Conservation (phyloP, 2,888 invertebrate species). For the Catocala sponsa region DNA sequence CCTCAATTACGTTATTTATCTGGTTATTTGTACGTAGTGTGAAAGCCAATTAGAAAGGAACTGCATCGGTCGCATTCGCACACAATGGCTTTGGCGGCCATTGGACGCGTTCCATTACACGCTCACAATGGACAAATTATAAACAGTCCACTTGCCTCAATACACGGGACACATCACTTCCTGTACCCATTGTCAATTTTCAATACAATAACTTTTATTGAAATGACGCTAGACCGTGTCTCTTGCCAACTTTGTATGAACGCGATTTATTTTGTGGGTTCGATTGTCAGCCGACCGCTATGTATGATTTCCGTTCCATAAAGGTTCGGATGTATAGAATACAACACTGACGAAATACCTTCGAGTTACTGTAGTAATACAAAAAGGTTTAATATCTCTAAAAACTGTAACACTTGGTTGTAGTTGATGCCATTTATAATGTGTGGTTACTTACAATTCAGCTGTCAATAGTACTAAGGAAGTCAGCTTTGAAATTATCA, state of each 20-base stretch:
- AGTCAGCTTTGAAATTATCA: conserved; percentile 56
- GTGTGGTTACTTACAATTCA: conserved; percentile 63
- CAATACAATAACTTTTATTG: conserved; percentile 87
- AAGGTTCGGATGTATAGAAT: conserved; percentile 67
- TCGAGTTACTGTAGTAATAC: conserved; percentile 54
- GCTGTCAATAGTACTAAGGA: conserved; percentile 58
- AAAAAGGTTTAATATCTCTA: conserved; percentile 66
- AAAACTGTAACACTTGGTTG: conserved; percentile 70
- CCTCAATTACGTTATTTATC: conserved; percentile 50
- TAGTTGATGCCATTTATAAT: conserved; percentile 56
- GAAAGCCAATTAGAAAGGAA: conserved; percentile 80
- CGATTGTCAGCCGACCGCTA: conserved; percentile 79
- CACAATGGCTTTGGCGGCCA: conserved; percentile 68
- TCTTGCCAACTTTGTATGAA: conserved; percentile 73
- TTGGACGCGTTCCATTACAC: conserved; percentile 78
- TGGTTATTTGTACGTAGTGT: conserved; percentile 63
- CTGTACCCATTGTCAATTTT: conserved; percentile 84
- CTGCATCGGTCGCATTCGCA: conserved; percentile 64
- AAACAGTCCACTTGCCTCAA: conserved; percentile 86
- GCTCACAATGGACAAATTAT: conserved; percentile 86
- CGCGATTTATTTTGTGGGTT: conserved; percentile 77
- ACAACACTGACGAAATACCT: conserved; percentile 70
- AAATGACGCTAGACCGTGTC: conserved; percentile 82
- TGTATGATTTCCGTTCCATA: conserved; percentile 78
- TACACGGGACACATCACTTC: conserved; percentile 84